phyloP scores from a whole-genome alignment of 2,113 vertebrate genomes.

The Athene cunicularia region DNA sequence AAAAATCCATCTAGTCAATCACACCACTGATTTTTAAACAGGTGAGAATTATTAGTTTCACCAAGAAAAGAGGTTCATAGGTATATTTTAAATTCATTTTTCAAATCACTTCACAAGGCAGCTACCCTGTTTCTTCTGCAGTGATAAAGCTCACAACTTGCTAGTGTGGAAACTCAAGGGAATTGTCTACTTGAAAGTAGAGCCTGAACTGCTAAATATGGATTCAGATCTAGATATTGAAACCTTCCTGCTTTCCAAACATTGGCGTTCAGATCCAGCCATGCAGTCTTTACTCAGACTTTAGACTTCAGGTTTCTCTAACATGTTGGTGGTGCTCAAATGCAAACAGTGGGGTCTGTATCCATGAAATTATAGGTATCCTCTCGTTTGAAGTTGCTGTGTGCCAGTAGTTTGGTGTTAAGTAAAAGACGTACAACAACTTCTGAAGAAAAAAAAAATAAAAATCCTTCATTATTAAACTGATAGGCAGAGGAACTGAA shows the following conservation, averaged over 20 bases:
- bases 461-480: not conserved
- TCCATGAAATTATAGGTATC: not conserved
- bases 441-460: not conserved
- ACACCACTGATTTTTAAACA: not conserved
- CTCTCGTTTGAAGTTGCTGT: not conserved
- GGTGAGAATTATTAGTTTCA: not conserved
- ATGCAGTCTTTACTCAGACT: not conserved
- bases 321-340: not conserved
- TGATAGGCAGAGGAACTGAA: not conserved
- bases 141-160: not conserved
- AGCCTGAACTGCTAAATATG: constrained; percentile 40
- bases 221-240: constrained; percentile 1
- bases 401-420: not conserved
- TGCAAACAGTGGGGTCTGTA: not conserved
- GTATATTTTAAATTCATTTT: not conserved
- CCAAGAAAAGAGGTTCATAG: not conserved
- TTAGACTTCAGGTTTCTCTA: not conserved
- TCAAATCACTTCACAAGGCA: not conserved
- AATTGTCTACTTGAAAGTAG: constrained; percentile 5
- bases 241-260: not conserved
- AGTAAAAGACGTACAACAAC: not conserved
- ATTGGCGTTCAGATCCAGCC: not conserved
- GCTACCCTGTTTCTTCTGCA: not conserved
- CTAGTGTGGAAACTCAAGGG: not conserved
- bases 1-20: not conserved